These are phyloP conservation scores for Steinernema hermaphroditum DNA, from an alignment of 2,888 invertebrate genomes.

Conservation along the genomic window DNA sequence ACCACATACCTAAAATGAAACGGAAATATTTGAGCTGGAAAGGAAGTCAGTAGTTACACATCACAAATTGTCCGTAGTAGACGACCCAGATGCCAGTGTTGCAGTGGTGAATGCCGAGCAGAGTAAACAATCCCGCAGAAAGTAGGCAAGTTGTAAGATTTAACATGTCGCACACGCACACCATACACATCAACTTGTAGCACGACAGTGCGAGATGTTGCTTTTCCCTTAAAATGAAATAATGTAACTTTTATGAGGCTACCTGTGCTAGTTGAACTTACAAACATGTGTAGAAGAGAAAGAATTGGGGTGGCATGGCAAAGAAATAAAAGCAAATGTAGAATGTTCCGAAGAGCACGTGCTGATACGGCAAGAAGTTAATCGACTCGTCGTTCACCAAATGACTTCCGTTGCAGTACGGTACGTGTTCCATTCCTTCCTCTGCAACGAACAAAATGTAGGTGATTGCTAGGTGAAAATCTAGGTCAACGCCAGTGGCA, in stretches of 20 bases:
- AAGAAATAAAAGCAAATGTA: not conserved
- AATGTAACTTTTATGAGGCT: too few relatives aligned
- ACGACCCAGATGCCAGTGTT: not conserved
- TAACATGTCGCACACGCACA: not conserved
- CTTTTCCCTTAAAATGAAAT: too few relatives aligned
- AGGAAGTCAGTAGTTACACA: not conserved
- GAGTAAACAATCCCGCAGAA: not conserved
- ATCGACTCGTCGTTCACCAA: not conserved
- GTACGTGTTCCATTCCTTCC: too few relatives aligned
- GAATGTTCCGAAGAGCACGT: not conserved
- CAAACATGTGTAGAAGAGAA: slow-evolving; percentile 19
- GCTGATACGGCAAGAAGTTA: not conserved
- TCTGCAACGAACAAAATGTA: too few relatives aligned
- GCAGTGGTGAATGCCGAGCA: not conserved
- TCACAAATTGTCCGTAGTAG: slow-evolving; percentile 2
- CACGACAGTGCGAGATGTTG: not conserved
- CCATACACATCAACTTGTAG: not conserved
- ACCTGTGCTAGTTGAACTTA: too few relatives aligned
- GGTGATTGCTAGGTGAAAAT: too few relatives aligned
- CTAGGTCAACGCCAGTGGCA: too few relatives aligned
- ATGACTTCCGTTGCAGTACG: not conserved
- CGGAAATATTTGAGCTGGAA: too few relatives aligned
- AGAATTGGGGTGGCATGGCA: not conserved
- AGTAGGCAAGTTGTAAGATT: not conserved
- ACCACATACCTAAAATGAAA: not conserved